phyloP scores from a whole-genome alignment of 2,113 vertebrate species.

The Felis chaus region DNA sequence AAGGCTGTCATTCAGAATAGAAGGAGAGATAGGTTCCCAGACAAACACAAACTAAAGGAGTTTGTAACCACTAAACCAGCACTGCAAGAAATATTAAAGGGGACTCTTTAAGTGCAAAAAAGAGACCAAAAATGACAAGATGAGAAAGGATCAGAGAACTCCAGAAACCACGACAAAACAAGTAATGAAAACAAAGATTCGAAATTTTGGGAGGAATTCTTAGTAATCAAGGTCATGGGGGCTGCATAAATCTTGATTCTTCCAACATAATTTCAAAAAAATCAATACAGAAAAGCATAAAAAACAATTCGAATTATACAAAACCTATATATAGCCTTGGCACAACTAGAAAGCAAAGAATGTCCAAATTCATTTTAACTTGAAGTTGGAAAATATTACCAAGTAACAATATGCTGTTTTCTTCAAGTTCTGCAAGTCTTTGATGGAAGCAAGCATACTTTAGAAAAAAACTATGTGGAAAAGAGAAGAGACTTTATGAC shows the following conservation, averaged over 20 bases:
- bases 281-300: background rate
- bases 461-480: background rate
- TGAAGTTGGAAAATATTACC: background rate
- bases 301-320: background rate
- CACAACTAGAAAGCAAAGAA: background rate
- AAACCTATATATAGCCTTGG: background rate
- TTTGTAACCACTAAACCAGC: background rate
- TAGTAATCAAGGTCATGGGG: background rate
- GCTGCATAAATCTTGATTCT: background rate
- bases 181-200: background rate
- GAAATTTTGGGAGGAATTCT: background rate
- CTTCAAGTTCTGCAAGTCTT: background rate
- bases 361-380: background rate
- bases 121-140: background rate
- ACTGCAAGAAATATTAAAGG: background rate
- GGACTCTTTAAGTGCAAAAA: background rate
- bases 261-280: background rate
- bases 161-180: background rate
- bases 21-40: background rate
- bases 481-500: background rate
- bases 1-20: background rate
- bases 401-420: background rate
- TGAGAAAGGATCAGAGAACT: background rate
- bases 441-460: background rate
- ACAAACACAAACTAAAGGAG: background rate